phyloP scores from a whole-genome alignment of 1,140 invertebrate species.

The Phthorimaea operculella region DNA sequence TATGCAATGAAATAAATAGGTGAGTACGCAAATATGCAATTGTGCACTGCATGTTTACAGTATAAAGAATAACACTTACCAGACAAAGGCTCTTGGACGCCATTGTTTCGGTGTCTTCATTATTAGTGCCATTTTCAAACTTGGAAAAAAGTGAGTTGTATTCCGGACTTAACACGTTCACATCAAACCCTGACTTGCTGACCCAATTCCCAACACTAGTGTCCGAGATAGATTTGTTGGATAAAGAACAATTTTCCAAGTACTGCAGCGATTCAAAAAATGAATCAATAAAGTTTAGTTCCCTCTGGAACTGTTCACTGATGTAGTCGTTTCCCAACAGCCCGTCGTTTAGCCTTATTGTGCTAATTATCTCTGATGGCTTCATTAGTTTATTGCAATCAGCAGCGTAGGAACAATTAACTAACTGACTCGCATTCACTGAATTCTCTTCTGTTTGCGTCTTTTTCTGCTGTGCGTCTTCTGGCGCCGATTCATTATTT shows the following conservation, averaged over 20 bases:
- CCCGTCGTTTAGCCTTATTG: constrained; percentile 46
- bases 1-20: constrained; percentile 5
- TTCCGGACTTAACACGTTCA: constrained; percentile 30
- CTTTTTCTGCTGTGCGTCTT: background rate
- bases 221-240: constrained; percentile 40
- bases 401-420: constrained; percentile 32
- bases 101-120: constrained; percentile 56
- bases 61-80: constrained; percentile 53
- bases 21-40: constrained; percentile 6
- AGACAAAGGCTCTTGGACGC: constrained; percentile 62
- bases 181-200: constrained; percentile 32
- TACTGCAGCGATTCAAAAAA: constrained; percentile 62
- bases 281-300: constrained; percentile 60
- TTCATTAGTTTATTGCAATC: constrained; percentile 51
- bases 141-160: constrained; percentile 45
- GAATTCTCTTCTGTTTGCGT: constrained; percentile 19
- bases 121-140: constrained; percentile 42
- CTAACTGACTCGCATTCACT: constrained; percentile 24
- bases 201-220: constrained; percentile 41
- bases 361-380: constrained; percentile 56
- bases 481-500: background rate
- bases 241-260: constrained; percentile 48
- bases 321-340: constrained; percentile 44
- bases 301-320: constrained; percentile 54
- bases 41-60: constrained; percentile 32